Evolutionary conservation across 2,113 vertebrate genomes (phyloP), one percentile per base, ranked within the genome.

Genomic region (Odontesthes bonariensis): DNA sequence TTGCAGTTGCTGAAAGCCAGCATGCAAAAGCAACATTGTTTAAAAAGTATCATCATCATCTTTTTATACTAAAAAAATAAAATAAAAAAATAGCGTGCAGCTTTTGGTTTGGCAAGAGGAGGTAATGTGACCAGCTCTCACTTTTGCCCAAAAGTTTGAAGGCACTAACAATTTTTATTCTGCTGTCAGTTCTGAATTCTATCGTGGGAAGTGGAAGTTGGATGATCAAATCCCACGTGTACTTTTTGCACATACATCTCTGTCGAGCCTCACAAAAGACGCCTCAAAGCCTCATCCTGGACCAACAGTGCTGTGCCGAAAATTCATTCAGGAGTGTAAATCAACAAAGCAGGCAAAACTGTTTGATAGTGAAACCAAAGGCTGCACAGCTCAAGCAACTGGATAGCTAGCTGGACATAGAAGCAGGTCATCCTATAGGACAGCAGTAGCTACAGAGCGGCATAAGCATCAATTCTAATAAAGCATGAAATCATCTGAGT

Each of bases 1-100:
- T 95, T 96, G 97, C 94, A 95, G 94, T 96, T 96, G 96, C 92
- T 92, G 90, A 74, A 92, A 94, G 95, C 95, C 91, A 82, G 92
- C 96, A 96, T 97, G 96, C 95, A 94, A 91, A 84, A 89, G 79
- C 81, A 4, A 88, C 76, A 79, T 47, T 69, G 66, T 69, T 46
- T 35, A 3, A 11, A 4, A 44, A 44, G 5, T 47, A 17, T 16
- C 27, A 27, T 14, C 27, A 3, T 42, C 2, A 2, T 35, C 9
- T 56, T 52, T 44, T 54, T 9, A n/a, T 13, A 3, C 33, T 52
- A 75, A 20, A 82, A 53, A 75, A 60, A 73, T 83, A n/a, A n/a
- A n/a, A n/a, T n/a, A n/a, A n/a, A n/a, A n/a, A n/a, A n/a, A n/a
- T 55, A 63, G 72, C 81, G 84, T 92, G 88, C 90, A 94, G 90